Base-by-base conservation (phyloP, 2,888 invertebrate genomes). In the Drosophila koepferae region DNA sequence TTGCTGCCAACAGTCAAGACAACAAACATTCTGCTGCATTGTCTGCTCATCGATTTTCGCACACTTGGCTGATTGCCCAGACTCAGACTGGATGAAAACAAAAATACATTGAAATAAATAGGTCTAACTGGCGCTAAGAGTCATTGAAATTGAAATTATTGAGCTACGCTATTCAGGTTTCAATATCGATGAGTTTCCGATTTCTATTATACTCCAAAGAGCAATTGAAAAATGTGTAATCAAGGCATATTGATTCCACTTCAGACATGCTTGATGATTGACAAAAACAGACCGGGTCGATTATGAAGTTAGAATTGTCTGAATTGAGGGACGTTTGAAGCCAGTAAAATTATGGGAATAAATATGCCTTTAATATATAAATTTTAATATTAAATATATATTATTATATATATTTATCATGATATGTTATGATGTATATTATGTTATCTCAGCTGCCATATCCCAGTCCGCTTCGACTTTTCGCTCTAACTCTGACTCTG, bases 41-140 rank as follows among this genome's bases (percentile, higher is more conserved):
- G 71, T 70, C 48, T 38, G 36, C 68, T 55, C 68, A 80, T 80
- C 80, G 80, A 80, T 80, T 80, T 73, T 58, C 41, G 56, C 56
- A 46, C 63, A 46, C 53, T 65, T 74, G 74, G 64, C 74, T 38
- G 23, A 14, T 41, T 71, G 74, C 68, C 74, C 63, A 69, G 36
- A 61, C 14, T 6, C 34, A 38, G 51, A 36, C 36, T 23, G 14
- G 51, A 9, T 8, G 31, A 40, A 40, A 20, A 18, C 4, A 16
- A 9, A 23, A 46, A 46, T 16, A 23, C n/a, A 43, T 16, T 28
- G 10, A 28, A 20, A 61, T 20, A 55, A 41, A 40, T 43, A 58
- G 40, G 23, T 69, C 49, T 31, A 44, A 44, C 44, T 48, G 46
- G 34, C 16, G 20, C 18, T 41, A n/a, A 36, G 51, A 16, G 41